These are phyloP conservation scores for Eidolon helvum DNA, from an alignment of 2,113 vertebrate species.

Conservation along the genomic window DNA sequence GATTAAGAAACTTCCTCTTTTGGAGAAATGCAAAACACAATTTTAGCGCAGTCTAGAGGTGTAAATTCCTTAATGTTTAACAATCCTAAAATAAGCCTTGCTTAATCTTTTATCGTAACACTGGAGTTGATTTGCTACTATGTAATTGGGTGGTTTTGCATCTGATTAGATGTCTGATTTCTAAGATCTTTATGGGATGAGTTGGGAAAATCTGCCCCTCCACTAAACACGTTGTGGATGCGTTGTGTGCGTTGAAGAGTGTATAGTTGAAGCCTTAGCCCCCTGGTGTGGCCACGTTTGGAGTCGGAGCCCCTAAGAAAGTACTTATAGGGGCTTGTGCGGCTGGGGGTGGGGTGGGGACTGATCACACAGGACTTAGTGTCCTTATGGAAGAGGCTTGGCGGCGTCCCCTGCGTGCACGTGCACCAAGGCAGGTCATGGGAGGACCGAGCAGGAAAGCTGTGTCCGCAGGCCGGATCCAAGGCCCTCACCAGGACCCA, in stretches of 20 bases:
- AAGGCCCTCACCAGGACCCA: fast-evolving
- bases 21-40: not conserved
- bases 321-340: too few species aligned
- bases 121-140: not conserved
- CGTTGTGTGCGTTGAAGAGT: too few species aligned
- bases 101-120: not conserved
- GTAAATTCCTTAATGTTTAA: not conserved
- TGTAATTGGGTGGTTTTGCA: not conserved
- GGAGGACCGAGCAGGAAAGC: not conserved
- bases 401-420: too few species aligned
- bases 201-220: not conserved
- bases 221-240: not conserved
- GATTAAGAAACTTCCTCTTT: not conserved
- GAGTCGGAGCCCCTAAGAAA: not conserved
- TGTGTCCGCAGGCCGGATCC: not conserved
- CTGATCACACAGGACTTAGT: not conserved
- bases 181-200: not conserved
- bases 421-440: too few species aligned
- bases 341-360: too few species aligned
- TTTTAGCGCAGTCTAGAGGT: not conserved
- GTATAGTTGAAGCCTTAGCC: not conserved
- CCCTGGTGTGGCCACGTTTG: too few species aligned
- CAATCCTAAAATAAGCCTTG: not conserved
- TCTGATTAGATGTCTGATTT: not conserved
- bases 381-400: not conserved